These are phyloP conservation scores for Brotula barbata DNA, from an alignment of 2,797 vertebrate species.

Conservation along the genomic window DNA sequence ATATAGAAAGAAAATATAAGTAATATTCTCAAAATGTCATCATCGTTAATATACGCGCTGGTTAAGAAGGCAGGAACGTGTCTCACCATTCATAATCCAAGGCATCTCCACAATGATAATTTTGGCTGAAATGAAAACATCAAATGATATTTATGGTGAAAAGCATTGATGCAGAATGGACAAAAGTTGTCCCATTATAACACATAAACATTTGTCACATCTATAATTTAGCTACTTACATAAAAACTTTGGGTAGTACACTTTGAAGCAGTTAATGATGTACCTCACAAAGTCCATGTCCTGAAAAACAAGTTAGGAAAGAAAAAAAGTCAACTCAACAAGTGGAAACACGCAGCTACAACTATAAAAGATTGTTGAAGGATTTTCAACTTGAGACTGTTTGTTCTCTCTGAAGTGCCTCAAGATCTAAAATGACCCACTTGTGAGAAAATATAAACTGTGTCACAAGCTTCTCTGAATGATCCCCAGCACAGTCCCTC, in stretches of 20 bases:
- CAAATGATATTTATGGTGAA: neutral
- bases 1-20: slow-evolving; percentile 13
- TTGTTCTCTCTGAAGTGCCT: slow-evolving; percentile 33
- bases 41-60: neutral
- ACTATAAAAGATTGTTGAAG: slow-evolving; percentile 21
- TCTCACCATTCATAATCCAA: slow-evolving; percentile 98
- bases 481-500: slow-evolving; percentile 4
- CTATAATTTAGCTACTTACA: slow-evolving; percentile 84
- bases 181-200: no score
- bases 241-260: slow-evolving; percentile 97
- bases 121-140: slow-evolving; percentile 85
- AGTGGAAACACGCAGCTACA: slow-evolving; percentile 20
- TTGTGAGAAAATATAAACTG: slow-evolving; percentile 49
- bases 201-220: no score
- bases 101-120: slow-evolving; percentile 99
- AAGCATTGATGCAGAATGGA: neutral
- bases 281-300: slow-evolving; percentile 98
- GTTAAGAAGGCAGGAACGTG: neutral
- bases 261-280: slow-evolving; percentile 93
- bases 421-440: slow-evolving; percentile 46
- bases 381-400: slow-evolving; percentile 26
- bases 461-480: slow-evolving; percentile 26
- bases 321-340: slow-evolving; percentile 18
- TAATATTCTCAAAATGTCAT: neutral
- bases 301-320: slow-evolving; percentile 78